phyloP scores from a whole-genome alignment of 2,888 invertebrate genomes.

The Athalia rosae region DNA sequence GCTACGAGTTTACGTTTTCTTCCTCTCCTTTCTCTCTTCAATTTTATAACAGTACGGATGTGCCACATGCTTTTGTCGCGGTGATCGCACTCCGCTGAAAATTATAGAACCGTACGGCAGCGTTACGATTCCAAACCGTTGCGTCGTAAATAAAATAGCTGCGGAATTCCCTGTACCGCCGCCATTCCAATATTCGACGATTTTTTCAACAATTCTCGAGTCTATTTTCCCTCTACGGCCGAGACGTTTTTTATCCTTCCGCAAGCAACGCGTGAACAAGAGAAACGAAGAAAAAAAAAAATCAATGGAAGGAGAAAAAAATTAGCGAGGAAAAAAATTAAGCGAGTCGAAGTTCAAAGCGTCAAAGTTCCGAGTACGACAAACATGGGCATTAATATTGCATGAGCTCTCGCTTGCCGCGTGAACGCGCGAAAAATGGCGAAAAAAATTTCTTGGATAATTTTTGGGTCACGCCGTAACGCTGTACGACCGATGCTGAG shows the following conservation, averaged over 20 bases:
- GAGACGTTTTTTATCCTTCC: too few species aligned
- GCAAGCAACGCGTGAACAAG: too few species aligned
- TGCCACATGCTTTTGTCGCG: slow-evolving; percentile 15
- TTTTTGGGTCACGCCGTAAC: slow-evolving; percentile 24
- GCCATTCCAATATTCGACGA: too few species aligned
- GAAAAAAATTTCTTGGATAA: neutral
- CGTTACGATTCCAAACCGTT: slow-evolving; percentile 1
- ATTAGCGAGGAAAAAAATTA: too few species aligned
- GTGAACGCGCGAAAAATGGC: neutral
- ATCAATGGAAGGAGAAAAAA: too few species aligned
- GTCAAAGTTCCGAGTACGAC: neutral
- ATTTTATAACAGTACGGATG: neutral
- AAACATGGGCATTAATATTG: neutral
- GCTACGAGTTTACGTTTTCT: neutral
- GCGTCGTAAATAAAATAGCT: neutral
- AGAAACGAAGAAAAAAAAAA: neutral
- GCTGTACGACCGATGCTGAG: too few species aligned
- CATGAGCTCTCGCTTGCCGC: neutral
- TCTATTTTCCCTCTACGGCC: too few species aligned
- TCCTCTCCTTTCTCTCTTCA: slow-evolving; percentile 20
- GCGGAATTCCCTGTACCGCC: neutral
- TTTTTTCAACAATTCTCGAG: too few species aligned
- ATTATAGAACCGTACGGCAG: neutral
- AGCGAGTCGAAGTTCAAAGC: neutral
- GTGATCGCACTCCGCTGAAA: neutral